These are phyloP conservation scores for Danio tinwini DNA, from an alignment of 2,797 vertebrate species.

Conservation along the genomic window DNA sequence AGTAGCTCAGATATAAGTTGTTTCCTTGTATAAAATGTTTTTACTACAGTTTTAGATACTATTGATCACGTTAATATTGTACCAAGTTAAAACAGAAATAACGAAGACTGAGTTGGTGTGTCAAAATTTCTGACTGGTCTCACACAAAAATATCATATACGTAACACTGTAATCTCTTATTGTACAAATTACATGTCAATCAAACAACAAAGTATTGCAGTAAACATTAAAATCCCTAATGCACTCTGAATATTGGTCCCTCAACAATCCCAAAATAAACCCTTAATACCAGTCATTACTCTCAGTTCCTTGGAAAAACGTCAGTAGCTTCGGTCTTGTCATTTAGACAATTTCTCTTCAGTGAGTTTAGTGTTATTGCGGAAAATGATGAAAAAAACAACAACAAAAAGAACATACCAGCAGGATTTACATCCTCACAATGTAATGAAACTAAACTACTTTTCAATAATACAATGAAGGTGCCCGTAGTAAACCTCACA, in stretches of 20 bases:
- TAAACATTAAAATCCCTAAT: background rate
- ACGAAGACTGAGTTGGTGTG: background rate
- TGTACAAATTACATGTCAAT: background rate
- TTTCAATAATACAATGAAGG: constrained; percentile 1
- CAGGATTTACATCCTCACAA: constrained; percentile 34
- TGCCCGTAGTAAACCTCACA: constrained; percentile 13
- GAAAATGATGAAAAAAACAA: constrained; percentile 7
- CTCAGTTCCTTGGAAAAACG: background rate
- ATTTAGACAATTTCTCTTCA: background rate
- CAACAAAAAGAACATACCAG: constrained; percentile 30
- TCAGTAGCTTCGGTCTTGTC: background rate
- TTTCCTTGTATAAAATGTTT: background rate
- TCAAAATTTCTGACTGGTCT: constrained; percentile 4
- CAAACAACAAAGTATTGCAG: background rate
- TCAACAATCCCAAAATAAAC: constrained; percentile 2
- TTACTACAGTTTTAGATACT: no score
- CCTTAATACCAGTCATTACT: background rate
- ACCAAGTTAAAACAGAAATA: background rate
- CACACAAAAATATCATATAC: background rate
- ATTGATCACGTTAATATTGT: background rate
- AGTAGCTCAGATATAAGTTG: background rate
- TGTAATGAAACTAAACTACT: constrained; percentile 1
- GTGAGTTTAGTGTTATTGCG: constrained; percentile 30
- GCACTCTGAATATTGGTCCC: background rate
- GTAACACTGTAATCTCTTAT: background rate